Percentiles rank a stretch among this genome's conserved stretches.
Evolutionary conservation across 2,797 vertebrate species (phyloP).

Genomic region (Syngnathus acus): DNA sequence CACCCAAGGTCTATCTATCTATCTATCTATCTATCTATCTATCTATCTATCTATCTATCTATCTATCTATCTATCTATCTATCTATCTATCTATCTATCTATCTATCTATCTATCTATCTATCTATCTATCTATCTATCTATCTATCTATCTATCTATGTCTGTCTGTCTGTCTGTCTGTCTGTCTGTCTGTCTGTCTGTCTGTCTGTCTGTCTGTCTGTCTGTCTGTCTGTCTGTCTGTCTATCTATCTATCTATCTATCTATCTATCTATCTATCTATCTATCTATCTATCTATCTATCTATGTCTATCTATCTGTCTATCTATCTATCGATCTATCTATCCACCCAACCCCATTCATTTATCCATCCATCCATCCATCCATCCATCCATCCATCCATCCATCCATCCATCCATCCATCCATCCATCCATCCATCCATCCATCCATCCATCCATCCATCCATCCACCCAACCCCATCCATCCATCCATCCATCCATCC

Average conservation of each 20-base stretch:
- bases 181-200: neutral
- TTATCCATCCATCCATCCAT: too few species aligned
- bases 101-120: neutral
- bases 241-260: neutral
- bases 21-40: slow-evolving; percentile 5
- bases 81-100: neutral
- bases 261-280: too few species aligned
- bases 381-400: too few species aligned
- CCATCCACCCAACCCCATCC: too few species aligned
- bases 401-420: too few species aligned
- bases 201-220: neutral
- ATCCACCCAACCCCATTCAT: too few species aligned
- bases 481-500: too few species aligned
- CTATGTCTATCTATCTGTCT: too few species aligned
- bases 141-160: neutral
- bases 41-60: slow-evolving; percentile 7
- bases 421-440: neutral
- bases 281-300: too few species aligned
- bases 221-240: neutral
- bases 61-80: neutral
- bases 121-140: slow-evolving; percentile 1
- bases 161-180: neutral
- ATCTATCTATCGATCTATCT: too few species aligned
- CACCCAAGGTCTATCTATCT: slow-evolving; percentile 30
- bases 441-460: too few species aligned